phyloP scores from a whole-genome alignment of 2,113 vertebrate species.

The Phylloscopus trochilus region DNA sequence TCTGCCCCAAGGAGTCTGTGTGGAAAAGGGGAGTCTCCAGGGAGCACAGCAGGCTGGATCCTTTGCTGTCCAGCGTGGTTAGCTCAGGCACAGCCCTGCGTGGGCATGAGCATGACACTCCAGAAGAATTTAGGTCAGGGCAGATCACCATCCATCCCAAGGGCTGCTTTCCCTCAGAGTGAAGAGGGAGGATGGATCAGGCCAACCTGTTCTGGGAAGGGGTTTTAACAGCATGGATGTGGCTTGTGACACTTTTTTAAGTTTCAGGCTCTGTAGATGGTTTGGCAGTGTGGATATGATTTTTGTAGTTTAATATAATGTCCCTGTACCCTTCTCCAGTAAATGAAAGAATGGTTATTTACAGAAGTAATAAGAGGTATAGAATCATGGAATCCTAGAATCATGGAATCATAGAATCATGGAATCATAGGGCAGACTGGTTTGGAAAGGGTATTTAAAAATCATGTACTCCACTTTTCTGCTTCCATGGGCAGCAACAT shows the following conservation, averaged over 20 bases:
- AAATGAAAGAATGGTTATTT: background rate
- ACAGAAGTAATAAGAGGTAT: background rate
- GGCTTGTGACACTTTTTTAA: background rate
- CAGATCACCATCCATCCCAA: background rate
- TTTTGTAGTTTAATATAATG: background rate
- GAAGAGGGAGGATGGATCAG: background rate
- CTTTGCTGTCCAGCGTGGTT: background rate
- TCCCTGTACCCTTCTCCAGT: background rate
- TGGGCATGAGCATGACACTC: background rate
- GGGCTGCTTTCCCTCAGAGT: background rate
- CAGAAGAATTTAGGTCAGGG: background rate
- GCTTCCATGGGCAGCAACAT: background rate
- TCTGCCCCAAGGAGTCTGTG: background rate
- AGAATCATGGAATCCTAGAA: too few species aligned
- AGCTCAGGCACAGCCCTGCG: background rate
- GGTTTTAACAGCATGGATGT: background rate
- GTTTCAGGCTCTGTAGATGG: background rate
- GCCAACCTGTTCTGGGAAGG: background rate
- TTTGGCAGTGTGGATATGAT: background rate
- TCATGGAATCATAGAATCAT: background rate
- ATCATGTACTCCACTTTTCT: rapidly evolving
- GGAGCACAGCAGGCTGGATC: background rate
- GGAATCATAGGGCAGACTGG: background rate
- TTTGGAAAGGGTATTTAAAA: background rate
- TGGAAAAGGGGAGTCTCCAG: background rate